These are phyloP conservation scores for Haemorhous mexicanus DNA, from an alignment of 2,113 vertebrate genomes.

Conservation along the genomic window DNA sequence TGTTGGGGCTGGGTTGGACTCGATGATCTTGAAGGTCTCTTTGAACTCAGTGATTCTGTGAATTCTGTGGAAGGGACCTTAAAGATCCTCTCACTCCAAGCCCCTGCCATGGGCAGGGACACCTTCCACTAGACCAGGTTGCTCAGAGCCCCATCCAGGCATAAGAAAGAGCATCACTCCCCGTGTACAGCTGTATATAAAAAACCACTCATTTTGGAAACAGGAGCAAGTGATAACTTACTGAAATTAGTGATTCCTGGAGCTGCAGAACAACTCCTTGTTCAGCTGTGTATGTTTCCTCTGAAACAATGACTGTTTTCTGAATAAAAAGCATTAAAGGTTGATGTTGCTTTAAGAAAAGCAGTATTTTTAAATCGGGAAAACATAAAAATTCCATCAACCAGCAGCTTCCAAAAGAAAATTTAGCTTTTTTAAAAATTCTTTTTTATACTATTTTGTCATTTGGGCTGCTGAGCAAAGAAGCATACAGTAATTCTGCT, in stretches of 20 bases:
- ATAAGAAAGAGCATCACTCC: neutral
- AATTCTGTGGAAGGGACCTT: neutral
- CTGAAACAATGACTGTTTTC: neutral
- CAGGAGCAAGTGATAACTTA: neutral
- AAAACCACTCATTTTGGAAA: neutral
- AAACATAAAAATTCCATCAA: neutral
- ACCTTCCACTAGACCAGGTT: neutral
- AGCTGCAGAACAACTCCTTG: neutral
- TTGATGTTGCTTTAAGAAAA: neutral
- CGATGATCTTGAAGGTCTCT: too few species aligned
- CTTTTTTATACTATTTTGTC: neutral
- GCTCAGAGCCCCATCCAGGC: neutral
- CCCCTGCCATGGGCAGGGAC: neutral
- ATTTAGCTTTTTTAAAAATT: accelerated
- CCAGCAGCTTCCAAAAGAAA: neutral
- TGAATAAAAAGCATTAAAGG: neutral
- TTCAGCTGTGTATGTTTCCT: neutral
- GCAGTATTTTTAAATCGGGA: neutral
- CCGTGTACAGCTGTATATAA: neutral
- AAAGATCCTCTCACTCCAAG: neutral
- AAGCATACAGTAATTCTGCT: neutral
- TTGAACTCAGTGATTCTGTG: too few species aligned
- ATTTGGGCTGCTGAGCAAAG: neutral
- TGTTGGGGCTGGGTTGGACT: too few species aligned
- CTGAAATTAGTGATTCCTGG: neutral